A percentile compares a stretch with the other conserved stretches of the same genome.
Evolutionary conservation across 2,113 vertebrate genomes (phyloP).

Genomic region (Bos javanicus): DNA sequence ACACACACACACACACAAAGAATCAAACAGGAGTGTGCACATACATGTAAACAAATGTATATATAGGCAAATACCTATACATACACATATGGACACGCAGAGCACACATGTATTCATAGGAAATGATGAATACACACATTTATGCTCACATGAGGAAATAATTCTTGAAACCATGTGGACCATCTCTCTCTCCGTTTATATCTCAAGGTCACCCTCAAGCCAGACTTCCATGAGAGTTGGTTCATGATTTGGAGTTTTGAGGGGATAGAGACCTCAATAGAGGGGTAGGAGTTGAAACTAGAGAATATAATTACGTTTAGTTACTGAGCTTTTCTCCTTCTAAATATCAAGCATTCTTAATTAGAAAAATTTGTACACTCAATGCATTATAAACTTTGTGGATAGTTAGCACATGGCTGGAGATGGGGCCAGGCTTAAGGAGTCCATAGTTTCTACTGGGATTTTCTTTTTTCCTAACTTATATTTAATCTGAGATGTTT

Average conservation of each 20-base stretch:
- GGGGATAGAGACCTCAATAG: neutral
- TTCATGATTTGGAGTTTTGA: neutral
- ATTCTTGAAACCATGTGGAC: neutral
- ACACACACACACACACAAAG: neutral
- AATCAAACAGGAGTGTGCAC: neutral
- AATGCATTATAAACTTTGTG: constrained; percentile 17
- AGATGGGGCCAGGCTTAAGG: neutral
- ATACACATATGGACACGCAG: neutral
- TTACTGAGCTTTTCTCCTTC: neutral
- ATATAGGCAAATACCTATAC: neutral
- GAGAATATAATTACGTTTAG: constrained; percentile 41
- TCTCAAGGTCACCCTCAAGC: neutral
- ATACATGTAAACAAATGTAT: neutral
- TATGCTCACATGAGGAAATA: neutral
- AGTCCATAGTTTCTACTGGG: neutral
- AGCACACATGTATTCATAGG: neutral
- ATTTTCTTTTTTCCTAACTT: neutral
- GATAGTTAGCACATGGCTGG: neutral
- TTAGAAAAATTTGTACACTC: constrained; percentile 41
- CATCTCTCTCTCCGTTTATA: neutral
- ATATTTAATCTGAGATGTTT: neutral
- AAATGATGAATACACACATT: neutral
- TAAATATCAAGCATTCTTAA: constrained; percentile 13
- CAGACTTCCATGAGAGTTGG: neutral
- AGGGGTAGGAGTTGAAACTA: neutral